Evolutionary conservation across 2,888 invertebrate genomes (phyloP).

Genomic region (Sussaba pulchella): DNA sequence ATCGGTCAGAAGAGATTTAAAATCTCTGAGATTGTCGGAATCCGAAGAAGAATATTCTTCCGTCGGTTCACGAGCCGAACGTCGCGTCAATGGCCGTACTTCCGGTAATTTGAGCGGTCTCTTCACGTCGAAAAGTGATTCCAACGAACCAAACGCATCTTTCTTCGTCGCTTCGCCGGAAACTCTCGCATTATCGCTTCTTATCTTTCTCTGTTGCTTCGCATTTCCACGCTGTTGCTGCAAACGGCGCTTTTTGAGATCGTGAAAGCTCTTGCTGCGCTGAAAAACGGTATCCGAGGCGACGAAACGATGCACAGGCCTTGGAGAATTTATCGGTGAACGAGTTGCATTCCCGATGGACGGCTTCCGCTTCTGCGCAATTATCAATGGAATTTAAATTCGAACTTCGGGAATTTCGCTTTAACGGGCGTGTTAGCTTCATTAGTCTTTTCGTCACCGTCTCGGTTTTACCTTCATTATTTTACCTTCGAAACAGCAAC

Average conservation of each 20-base stretch:
- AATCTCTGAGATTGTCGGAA: slow-evolving; percentile 58
- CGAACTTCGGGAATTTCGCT: too few species aligned
- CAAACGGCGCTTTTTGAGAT: slow-evolving; percentile 71
- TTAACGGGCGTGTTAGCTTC: neutral
- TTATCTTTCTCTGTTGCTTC: slow-evolving; percentile 32
- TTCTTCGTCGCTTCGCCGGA: slow-evolving; percentile 60
- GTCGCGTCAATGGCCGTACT: slow-evolving; percentile 45
- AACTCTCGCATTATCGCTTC: slow-evolving; percentile 59
- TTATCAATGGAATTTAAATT: neutral
- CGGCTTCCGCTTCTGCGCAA: slow-evolving; percentile 75
- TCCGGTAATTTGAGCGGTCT: slow-evolving; percentile 75
- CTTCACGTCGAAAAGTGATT: slow-evolving; percentile 78
- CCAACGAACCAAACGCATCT: slow-evolving; percentile 75
- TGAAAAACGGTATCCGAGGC: slow-evolving; percentile 63
- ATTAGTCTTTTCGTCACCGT: slow-evolving; percentile 10
- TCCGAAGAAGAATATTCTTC: slow-evolving; percentile 54
- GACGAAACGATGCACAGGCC: slow-evolving; percentile 44
- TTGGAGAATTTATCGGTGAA: slow-evolving; percentile 70
- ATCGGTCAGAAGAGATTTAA: slow-evolving; percentile 20
- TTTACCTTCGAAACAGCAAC: slow-evolving; percentile 79
- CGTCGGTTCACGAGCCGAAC: neutral
- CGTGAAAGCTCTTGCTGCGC: slow-evolving; percentile 72
- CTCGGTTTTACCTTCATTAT: slow-evolving; percentile 80
- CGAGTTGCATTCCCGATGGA: slow-evolving; percentile 69
- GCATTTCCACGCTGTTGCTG: slow-evolving; percentile 56